phyloP scores from a whole-genome alignment of 2,113 vertebrate species.

The Silurus asotus region DNA sequence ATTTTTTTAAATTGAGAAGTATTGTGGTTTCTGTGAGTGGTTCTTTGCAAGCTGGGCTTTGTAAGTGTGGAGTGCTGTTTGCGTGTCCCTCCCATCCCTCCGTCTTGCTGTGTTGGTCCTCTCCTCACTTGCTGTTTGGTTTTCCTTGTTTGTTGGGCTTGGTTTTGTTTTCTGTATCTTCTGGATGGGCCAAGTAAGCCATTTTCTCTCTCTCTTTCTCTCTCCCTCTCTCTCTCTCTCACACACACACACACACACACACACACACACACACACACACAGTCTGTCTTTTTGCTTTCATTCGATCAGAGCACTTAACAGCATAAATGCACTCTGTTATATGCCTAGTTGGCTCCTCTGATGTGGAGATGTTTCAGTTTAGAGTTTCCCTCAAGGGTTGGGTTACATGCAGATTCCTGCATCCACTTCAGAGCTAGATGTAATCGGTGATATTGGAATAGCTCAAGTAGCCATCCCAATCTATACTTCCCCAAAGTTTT shows the following conservation, averaged over 20 bases:
- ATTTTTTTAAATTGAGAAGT: slow-evolving; percentile 48
- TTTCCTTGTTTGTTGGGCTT: slow-evolving; percentile 49
- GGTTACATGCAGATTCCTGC: slow-evolving; percentile 45
- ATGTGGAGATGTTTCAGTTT: slow-evolving; percentile 35
- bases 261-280: slow-evolving; percentile 10
- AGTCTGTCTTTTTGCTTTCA: slow-evolving; percentile 13
- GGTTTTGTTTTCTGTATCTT: slow-evolving; percentile 48
- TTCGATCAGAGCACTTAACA: slow-evolving; percentile 37
- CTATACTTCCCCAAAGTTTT: slow-evolving; percentile 5
- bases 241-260: neutral
- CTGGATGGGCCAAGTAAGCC: slow-evolving; percentile 43
- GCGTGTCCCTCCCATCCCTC: slow-evolving; percentile 7
- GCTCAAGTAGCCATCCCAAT: neutral
- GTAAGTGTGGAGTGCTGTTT: slow-evolving; percentile 49
- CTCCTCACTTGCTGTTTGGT: slow-evolving; percentile 41
- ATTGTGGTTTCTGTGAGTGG: slow-evolving; percentile 48
- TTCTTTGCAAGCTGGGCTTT: slow-evolving; percentile 50
- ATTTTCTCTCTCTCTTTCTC: slow-evolving; percentile 46
- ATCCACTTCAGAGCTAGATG: slow-evolving; percentile 17
- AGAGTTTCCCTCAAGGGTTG: slow-evolving; percentile 42
- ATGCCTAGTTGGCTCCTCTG: slow-evolving; percentile 26
- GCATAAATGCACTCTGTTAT: slow-evolving; percentile 34
- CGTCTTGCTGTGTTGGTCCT: slow-evolving; percentile 49
- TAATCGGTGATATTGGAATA: slow-evolving; percentile 31
- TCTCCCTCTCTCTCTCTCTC: neutral